Base-by-base conservation (phyloP, 2,888 invertebrate genomes). In the Gasteruption jaculator region DNA sequence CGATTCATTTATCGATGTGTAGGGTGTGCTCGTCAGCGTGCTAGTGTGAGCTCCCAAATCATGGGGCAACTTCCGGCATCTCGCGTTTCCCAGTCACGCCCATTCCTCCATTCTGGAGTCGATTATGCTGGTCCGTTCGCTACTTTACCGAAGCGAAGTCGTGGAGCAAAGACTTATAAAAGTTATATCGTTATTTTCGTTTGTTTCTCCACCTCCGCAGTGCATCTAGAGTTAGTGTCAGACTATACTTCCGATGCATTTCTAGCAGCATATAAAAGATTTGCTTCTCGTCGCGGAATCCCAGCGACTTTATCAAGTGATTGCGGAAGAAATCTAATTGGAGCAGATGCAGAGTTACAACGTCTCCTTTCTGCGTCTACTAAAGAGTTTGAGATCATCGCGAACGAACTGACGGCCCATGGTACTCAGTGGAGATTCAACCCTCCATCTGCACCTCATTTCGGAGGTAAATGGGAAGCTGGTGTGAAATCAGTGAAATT, bases 391-490 rank as follows among this genome's bases (percentile, higher is more conserved):
- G 12, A 29, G 18, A 15, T 6, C 7, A 19, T 32, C 8, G 5
- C 16, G 5, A 5, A 1, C 12, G 4, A 31, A 25, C 1, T 51
- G 16, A 20, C 43, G 1, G 30, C 36, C 6, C 27, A 48, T 11
- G 46, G 43, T 4, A 54, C 58, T 5, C 24, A 43, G 5, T 69
- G 63, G 63, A 48, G 60, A 19, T 70, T 66, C 40, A 59, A 53
- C 12, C 63, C 64, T 3, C 58, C 63, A 4, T 38, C 40, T 19
- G 51, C 59, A 3, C 60, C 63, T 2, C 58, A 68, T 33, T 58
- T 60, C 26, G 61, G 65, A 2, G 63, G 63, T 2, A 33, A 63
- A 2, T 66, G 62, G 58, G 63, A 68, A 40, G 56, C 60, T 2
- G 57, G 54, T 3, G 59, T 68, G 0, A 63, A 64, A 30, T 54